Evolutionary conservation across 2,888 invertebrate genomes (phyloP).

Genomic region (Hydroisotoma schaefferi): DNA sequence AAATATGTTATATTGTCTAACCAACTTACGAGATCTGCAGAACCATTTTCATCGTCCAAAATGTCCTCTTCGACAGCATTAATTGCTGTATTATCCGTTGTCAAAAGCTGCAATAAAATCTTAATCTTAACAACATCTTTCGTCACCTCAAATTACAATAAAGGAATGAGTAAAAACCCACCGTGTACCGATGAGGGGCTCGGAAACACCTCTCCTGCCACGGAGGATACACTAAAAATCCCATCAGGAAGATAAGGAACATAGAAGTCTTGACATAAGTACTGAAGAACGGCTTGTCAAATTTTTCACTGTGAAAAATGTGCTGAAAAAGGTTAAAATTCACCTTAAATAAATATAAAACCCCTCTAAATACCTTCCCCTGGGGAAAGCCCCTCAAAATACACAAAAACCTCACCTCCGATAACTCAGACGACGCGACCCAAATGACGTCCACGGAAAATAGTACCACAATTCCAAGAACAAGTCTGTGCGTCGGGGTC

Average conservation of each 20-base stretch:
- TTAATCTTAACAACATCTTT: no score
- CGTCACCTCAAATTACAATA: no score
- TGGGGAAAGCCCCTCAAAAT: neutral
- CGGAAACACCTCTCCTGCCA: constrained; percentile 79
- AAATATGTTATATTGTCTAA: constrained; percentile 10
- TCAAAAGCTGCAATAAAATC: neutral
- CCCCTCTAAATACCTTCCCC: neutral
- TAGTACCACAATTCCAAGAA: constrained; percentile 80
- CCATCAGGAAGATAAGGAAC: constrained; percentile 85
- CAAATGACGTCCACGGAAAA: constrained; percentile 90
- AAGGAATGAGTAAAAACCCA: no score
- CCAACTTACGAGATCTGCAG: neutral
- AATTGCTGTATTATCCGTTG: neutral
- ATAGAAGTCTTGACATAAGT: constrained; percentile 93
- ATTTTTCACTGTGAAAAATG: constrained; percentile 76
- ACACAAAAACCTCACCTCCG: constrained; percentile 65
- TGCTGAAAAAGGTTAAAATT: constrained; percentile 59
- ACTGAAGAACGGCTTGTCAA: constrained; percentile 91
- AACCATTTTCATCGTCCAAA: constrained; percentile 7
- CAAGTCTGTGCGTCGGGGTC: constrained; percentile 61
- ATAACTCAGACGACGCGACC: constrained; percentile 92
- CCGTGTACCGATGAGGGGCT: constrained; percentile 67
- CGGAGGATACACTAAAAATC: constrained; percentile 82
- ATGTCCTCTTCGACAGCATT: constrained; percentile 13
- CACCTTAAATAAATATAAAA: constrained; percentile 11